phyloP scores from a whole-genome alignment of 2,113 vertebrate species.

The Terrapene triunguis region DNA sequence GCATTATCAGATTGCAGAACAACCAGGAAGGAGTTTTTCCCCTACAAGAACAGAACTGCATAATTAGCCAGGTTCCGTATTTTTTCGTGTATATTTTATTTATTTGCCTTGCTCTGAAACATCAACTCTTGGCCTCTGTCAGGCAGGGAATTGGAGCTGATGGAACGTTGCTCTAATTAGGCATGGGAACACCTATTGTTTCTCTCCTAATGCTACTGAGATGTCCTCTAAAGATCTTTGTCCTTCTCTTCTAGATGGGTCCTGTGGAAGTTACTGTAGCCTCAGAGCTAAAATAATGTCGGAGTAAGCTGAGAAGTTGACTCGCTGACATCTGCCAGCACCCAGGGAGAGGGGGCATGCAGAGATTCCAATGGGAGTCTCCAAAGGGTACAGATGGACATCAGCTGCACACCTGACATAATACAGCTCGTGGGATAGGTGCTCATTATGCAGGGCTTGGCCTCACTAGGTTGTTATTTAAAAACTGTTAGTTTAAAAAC shows the following conservation, averaged over 20 bases:
- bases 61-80: not conserved
- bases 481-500: too few species aligned
- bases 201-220: not conserved
- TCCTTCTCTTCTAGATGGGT: not conserved
- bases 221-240: not conserved
- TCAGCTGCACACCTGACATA: accelerated
- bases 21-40: not conserved
- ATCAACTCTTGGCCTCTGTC: not conserved
- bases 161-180: not conserved
- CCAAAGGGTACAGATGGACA: not conserved
- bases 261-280: not conserved
- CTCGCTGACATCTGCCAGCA: not conserved
- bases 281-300: not conserved
- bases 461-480: too few species aligned
- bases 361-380: accelerated
- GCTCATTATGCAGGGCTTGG: too few species aligned
- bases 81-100: not conserved
- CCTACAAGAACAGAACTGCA: not conserved
- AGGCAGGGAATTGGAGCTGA: not conserved
- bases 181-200: not conserved
- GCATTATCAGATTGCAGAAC: not conserved
- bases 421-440: too few species aligned
- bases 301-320: not conserved
- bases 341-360: not conserved
- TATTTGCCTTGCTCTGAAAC: not conserved